A percentile compares a stretch with the other conserved stretches of the same genome.
Evolutionary conservation across 2,888 invertebrate genomes (phyloP).

Genomic region (Caradrina kadenii): DNA sequence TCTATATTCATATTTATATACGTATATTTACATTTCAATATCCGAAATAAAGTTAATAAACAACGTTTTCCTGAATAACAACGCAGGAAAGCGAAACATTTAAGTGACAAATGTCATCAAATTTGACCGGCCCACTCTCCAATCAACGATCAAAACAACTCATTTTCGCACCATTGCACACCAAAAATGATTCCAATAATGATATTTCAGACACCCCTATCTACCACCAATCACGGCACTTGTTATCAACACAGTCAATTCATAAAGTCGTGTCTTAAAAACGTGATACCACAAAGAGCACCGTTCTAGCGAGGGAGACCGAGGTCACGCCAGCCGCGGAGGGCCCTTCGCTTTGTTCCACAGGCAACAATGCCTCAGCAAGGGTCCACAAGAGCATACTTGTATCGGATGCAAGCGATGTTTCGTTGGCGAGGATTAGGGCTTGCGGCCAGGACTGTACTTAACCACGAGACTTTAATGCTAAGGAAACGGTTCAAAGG

Average conservation of each 20-base stretch:
- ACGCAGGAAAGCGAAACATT: background rate
- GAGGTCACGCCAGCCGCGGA: constrained; percentile 84
- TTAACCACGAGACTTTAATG: constrained; percentile 63
- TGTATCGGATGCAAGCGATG: constrained; percentile 88
- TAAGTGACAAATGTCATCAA: constrained; percentile 22
- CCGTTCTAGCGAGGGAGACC: constrained; percentile 75
- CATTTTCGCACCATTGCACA: constrained; percentile 25
- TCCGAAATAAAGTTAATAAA: background rate
- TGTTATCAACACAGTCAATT: constrained; percentile 80
- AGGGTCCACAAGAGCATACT: constrained; percentile 83
- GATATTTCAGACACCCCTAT: constrained; percentile 47
- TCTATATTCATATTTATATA: background rate
- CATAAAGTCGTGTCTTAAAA: constrained; percentile 82
- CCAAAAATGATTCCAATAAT: constrained; percentile 16
- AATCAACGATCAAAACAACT: constrained; percentile 20
- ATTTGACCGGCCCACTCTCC: constrained; percentile 2
- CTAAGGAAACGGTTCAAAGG: constrained; percentile 52
- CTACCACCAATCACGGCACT: constrained; percentile 68
- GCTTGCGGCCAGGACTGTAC: constrained; percentile 74
- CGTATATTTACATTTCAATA: background rate
- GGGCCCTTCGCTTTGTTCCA: constrained; percentile 88
- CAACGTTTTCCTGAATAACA: background rate
- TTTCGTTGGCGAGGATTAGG: constrained; percentile 83
- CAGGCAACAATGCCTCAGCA: constrained; percentile 85
- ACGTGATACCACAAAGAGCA: constrained; percentile 88